A percentile compares a stretch with the other conserved stretches of the same genome.
phyloP scores from a whole-genome alignment of 2,113 vertebrate genomes.

The Tachuris rubrigastra region DNA sequence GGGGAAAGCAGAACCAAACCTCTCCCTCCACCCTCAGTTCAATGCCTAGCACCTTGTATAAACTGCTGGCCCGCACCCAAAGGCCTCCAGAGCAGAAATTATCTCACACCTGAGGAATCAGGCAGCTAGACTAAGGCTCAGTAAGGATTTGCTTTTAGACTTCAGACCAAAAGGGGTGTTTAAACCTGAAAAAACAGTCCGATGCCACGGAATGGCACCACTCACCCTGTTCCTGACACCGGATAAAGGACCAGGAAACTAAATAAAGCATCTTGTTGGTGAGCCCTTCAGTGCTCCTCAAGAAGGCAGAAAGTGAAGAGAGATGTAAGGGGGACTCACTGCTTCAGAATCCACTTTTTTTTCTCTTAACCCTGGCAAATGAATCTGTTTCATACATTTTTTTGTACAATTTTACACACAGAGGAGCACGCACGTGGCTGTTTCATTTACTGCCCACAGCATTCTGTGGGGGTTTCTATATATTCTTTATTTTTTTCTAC shows the following conservation, averaged over 20 bases:
- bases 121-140: conserved; percentile 60
- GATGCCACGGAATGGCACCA: not conserved
- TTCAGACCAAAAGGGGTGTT: conserved; percentile 20
- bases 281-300: conserved; percentile 41
- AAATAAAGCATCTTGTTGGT: not conserved
- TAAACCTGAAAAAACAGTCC: conserved; percentile 25
- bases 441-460: not conserved
- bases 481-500: conserved; percentile 1
- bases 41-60: conserved; percentile 46
- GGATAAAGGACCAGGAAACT: conserved; percentile 6
- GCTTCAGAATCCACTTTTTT: not conserved
- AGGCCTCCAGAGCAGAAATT: conserved; percentile 50
- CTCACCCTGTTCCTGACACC: not conserved
- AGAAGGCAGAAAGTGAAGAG: conserved; percentile 52
- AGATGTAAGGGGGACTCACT: not conserved
- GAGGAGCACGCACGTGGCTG: not conserved
- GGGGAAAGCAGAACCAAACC: not conserved
- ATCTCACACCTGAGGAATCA: conserved; percentile 51
- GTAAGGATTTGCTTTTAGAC: conserved; percentile 22
- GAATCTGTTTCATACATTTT: not conserved
- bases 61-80: conserved; percentile 43
- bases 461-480: not conserved
- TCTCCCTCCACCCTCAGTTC: not conserved
- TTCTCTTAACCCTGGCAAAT: conserved; percentile 1
- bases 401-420: not conserved